Evolutionary conservation across 2,888 invertebrate genomes (phyloP), one percentile per base, ranked within the genome.

Genomic region (Tetanocera ferruginea): DNA sequence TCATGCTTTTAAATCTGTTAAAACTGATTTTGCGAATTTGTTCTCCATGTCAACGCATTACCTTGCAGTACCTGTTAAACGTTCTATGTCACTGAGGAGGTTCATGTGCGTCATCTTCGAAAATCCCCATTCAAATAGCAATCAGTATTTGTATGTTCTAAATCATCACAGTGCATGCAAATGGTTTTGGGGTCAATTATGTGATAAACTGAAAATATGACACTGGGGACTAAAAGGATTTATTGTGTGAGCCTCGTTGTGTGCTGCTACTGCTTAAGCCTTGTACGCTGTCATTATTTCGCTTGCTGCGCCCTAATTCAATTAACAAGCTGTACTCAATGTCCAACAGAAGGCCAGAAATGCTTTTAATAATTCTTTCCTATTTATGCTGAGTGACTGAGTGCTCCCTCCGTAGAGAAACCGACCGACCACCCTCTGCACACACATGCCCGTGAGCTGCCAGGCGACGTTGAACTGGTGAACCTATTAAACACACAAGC

Each of bases 251-350:
- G 19, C 51, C 69, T 66, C 52, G 5, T 66, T 76, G 4, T 73
- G n/a, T 52, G 51, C 37, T 55, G 23, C 43, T 55, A 17, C 43
- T n/a, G 57, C 70, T 81, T 81, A 82, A 83, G 82, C 82, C 83
- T 81, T 82, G 67, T 31, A 67, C 51, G n/a, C 8, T 71, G 69
- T 64, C 64, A 31, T 34, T 57, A 62, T 52, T 62, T 9, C 19
- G 62, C 34, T 66, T 81, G 78, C 81, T 79, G 57, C 66, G 67
- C 78, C 76, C 74, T 80, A 85, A 85, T 85, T 85, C 83, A 86
- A 85, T 85, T 85, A 85, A 84, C 83, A 83, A 84, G 83, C 72
- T 78, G 69, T 37, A 55, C 77, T 78, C 79, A 76, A 60, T 73
- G 77, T 70, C 71, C 73, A 55, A 69, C 66, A 57, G 57, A 79